Evolutionary conservation across 2,113 vertebrate species (phyloP).

Genomic region (Dolichallabes microphthalmus): DNA sequence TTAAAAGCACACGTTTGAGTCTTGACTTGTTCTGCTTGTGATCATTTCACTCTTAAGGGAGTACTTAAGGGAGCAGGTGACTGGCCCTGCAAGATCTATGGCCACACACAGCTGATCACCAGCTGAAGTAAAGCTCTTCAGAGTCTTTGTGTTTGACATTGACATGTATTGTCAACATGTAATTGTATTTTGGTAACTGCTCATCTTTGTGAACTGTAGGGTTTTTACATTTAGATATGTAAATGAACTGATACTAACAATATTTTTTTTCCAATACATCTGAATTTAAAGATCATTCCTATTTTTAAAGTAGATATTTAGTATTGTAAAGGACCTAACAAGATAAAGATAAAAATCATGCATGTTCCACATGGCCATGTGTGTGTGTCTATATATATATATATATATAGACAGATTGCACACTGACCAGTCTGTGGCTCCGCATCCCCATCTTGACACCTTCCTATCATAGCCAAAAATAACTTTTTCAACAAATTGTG

Average conservation of each 20-base stretch:
- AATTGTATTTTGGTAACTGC: not conserved
- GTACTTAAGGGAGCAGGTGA: constrained; percentile 48
- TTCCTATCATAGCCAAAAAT: too few relatives aligned
- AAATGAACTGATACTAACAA: not conserved
- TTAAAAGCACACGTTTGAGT: constrained; percentile 29
- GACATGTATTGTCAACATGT: not conserved
- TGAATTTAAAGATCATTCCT: not conserved
- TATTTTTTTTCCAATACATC: not conserved
- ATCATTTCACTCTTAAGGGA: constrained; percentile 20
- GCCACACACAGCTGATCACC: constrained; percentile 34
- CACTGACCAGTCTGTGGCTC: too few relatives aligned
- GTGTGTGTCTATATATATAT: too few relatives aligned
- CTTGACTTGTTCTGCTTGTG: constrained; percentile 46
- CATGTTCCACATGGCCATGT: too few relatives aligned
- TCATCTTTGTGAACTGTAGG: not conserved
- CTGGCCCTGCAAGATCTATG: not conserved
- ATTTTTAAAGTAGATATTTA: too few relatives aligned
- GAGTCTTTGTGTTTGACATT: constrained; percentile 3
- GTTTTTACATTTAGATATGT: not conserved
- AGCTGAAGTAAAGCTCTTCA: not conserved
- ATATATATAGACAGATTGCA: too few relatives aligned
- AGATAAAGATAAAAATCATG: not conserved
- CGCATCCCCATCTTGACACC: too few relatives aligned
- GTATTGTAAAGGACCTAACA: too few relatives aligned
- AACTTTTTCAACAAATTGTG: too few relatives aligned